Conservation (phyloP, 2,113 vertebrate genomes). For the Mesocricetus auratus region DNA sequence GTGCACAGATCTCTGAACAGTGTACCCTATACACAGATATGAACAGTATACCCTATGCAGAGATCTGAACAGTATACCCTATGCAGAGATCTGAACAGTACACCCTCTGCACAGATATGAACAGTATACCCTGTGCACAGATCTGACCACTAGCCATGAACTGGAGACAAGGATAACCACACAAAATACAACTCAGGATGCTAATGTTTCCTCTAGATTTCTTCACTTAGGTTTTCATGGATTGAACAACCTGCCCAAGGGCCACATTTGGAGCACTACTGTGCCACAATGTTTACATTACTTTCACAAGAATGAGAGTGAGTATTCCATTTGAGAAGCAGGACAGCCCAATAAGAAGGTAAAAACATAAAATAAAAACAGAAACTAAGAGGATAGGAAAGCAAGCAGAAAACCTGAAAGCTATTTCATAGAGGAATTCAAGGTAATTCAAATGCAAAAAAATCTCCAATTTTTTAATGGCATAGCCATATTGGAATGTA, state of each 20-base stretch:
- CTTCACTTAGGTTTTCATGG: slow-evolving; percentile 9
- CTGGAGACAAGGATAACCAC: neutral
- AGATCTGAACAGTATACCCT: neutral
- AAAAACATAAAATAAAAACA: slow-evolving; percentile 17
- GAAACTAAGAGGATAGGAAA: neutral
- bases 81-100: neutral
- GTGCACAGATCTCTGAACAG: neutral
- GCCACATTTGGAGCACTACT: neutral
- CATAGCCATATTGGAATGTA: neutral
- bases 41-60: neutral
- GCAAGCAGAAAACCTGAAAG: neutral
- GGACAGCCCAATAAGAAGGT: neutral
- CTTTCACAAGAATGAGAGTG: neutral
- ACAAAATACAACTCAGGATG: neutral
- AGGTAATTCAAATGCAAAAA: neutral
- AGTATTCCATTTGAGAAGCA: neutral
- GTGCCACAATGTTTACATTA: slow-evolving; percentile 19
- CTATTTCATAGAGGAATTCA: slow-evolving; percentile 34
- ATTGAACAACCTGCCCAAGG: neutral
- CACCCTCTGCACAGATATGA: neutral
- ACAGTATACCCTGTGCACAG: neutral
- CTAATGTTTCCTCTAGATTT: slow-evolving; percentile 16
- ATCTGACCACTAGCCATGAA: neutral
- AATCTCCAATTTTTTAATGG: neutral
- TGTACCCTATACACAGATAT: neutral